Base-by-base conservation (phyloP, 2,797 vertebrate species). In the Lophotriccus pileatus region DNA sequence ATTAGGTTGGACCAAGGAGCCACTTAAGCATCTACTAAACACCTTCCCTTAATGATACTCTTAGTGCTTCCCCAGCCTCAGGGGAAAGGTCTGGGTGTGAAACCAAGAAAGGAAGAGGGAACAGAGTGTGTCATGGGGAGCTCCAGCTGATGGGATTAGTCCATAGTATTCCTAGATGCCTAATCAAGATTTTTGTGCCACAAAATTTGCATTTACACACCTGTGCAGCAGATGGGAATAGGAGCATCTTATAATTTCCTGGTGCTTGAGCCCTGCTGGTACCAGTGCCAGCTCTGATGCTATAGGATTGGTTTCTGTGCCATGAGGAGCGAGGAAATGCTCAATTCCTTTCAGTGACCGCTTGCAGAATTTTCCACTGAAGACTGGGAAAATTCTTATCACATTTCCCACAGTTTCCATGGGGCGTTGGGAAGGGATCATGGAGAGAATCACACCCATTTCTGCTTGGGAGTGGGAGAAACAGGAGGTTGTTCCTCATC, bases 101-200 rank as follows among this genome's bases (percentile, higher is more conserved):
- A 84, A 70, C 10, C 28, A 70, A 60, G 83, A 64, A 78, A 74
- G 60, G 36, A 76, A 44, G 41, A 79, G 52, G 59, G 14, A 80
- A 21, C 56, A 10, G 41, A 59, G 53, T 1, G 0, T 13, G 4
- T 53, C 6, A 0, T 52, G 28, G 44, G 44, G 37, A n/a, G 62
- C 47, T 90, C 47, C 36, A 52, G 24, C 63, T 70, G 58, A 20
- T 2, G 39, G 55, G 36, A 37, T 43, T 27, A 84, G 63, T 70
- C 41, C 37, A 22, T 14, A 14, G 6, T 46, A 6, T 78, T 81
- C 24, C 41, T 53, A n/a, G 27, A 9, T 84, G 58, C 66, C 47
- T 58, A 4, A 37, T 25, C 1, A 5, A 11, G 55, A 32, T 24
- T 80, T 76, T 20, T 63, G 56, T 60, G 56, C 8, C 32, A 30